Evolutionary conservation across 2,113 vertebrate species (phyloP), one percentile per base, ranked within the genome.

Genomic region (Petrocephalus zakoni): DNA sequence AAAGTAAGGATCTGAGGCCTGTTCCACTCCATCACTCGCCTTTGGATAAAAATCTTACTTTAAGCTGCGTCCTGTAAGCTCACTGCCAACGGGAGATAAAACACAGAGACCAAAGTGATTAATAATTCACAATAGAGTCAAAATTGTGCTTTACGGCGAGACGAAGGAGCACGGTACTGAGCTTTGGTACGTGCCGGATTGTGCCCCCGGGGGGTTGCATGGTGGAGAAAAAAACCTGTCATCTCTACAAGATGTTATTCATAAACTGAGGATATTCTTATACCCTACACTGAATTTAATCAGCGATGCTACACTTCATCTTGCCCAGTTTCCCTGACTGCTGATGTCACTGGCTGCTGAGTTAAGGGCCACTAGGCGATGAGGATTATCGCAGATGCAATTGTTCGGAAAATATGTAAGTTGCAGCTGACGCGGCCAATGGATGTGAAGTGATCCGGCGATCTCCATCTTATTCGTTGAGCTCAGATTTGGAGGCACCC

Each of bases 11-110:
- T 88, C 68, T 46, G 37, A 47, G 42, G 34, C 86, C 21, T 9
- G 87, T 46, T 34, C 19, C 82, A 13, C 22, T 46, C 87, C 34
- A 42, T 42, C 72, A 9, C 11, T 53, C 25, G n/a, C 29, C 46
- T 88, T 56, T 56, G 61, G 52, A 53, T 78, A n/a, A 78, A 87
- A 87, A 88, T 42, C 46, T 85, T n/a, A 85, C 47, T 85, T 85
- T 85, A 47, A 49, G 49, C 72, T 42, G 72, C 42, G 10, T 86
- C 52, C 49, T 56, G 25, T 86, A 29, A 34, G 25, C 49, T 86
- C 25, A 55, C 51, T 86, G 47, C 52, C 84, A 21, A 37, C 52
- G 25, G 21, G 17, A 86, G 51, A 86, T 86, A 55, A 86, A 86
- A 86, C 34, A 21, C 84, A 37, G 46, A 55, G 52, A 85, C 47